Percentiles rank a stretch among this genome's conserved stretches.
Conservation (phyloP, 2,888 invertebrate species). For the Sarcophaga carnaria region DNA sequence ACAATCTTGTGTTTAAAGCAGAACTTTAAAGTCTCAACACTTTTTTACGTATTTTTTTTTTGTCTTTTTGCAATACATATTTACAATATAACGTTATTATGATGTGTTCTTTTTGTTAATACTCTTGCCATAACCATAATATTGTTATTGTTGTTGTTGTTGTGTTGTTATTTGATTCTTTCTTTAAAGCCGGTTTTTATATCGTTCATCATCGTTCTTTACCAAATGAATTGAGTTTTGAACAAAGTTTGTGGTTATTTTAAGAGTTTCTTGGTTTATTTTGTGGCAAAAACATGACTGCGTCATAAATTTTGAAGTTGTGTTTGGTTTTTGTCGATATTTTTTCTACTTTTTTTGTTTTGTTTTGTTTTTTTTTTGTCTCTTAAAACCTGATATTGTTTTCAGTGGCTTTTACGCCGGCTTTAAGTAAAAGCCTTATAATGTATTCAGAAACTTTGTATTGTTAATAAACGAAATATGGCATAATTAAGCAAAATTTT, state of each 20-base stretch:
- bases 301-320: slow-evolving; percentile 32
- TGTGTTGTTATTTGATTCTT: slow-evolving; percentile 11
- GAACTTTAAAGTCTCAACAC: slow-evolving; percentile 42
- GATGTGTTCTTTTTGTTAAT: slow-evolving; percentile 5
- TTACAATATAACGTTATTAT: not conserved
- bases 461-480: no score
- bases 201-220: slow-evolving; percentile 17
- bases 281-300: slow-evolving; percentile 50
- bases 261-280: not conserved
- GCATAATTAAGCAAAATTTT: no score
- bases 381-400: not conserved
- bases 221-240: slow-evolving; percentile 17
- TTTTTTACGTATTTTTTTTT: slow-evolving; percentile 29
- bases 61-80: not conserved
- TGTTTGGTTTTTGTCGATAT: not conserved
- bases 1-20: slow-evolving; percentile 48
- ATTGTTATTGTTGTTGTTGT: slow-evolving; percentile 29
- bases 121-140: not conserved
- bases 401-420: not conserved
- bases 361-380: not conserved
- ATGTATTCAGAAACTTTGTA: no score
- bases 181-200: slow-evolving; percentile 61
- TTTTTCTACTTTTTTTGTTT: not conserved
- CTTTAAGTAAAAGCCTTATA: slow-evolving; percentile 9
- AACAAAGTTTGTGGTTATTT: slow-evolving; percentile 20